Conservation (phyloP, 2,113 vertebrate genomes). For the Anhinga rufa region DNA sequence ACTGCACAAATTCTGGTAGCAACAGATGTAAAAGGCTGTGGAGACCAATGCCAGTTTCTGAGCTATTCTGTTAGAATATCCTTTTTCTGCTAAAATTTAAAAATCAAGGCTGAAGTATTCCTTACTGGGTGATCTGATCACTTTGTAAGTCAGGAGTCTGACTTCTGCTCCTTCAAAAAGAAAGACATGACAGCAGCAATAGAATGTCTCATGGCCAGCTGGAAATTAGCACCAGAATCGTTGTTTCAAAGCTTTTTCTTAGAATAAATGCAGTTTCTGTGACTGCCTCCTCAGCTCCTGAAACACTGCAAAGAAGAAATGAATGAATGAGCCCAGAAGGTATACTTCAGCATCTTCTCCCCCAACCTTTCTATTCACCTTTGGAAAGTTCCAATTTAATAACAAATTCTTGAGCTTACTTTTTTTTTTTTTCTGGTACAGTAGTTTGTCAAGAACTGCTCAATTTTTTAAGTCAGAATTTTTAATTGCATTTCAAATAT, state of each 20-base stretch:
- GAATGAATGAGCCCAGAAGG: not conserved
- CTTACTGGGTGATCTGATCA: not conserved
- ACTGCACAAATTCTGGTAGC: not conserved
- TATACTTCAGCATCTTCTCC: not conserved
- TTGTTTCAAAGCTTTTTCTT: not conserved
- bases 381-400: not conserved
- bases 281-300: not conserved
- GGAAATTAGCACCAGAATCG: not conserved
- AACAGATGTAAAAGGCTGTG: not conserved
- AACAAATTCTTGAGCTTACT: not conserved
- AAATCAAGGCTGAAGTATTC: not conserved
- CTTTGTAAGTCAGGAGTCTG: not conserved
- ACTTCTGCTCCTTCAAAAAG: not conserved
- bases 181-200: not conserved
- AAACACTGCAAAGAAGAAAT: not conserved
- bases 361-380: not conserved
- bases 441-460: not conserved
- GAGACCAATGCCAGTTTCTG: not conserved
- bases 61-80: not conserved
- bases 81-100: not conserved
- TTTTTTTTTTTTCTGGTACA: not conserved
- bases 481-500: not conserved
- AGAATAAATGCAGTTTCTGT: not conserved
- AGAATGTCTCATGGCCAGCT: not conserved
- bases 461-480: not conserved